phyloP scores from a whole-genome alignment of 1,140 invertebrate genomes.

The Bombus difficillimus region DNA sequence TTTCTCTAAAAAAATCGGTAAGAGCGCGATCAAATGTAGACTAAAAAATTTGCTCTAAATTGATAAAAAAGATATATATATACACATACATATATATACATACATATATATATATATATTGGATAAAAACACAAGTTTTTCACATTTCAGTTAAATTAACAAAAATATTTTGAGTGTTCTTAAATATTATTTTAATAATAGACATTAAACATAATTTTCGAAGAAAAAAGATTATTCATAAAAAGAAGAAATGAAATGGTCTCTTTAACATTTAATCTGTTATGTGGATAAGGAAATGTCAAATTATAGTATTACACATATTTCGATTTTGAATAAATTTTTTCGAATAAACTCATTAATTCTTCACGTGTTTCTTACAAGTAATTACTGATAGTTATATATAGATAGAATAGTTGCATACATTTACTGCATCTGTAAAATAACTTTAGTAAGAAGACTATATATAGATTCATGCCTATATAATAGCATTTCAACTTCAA shows the following conservation, averaged over 20 bases:
- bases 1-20: conserved; percentile 78
- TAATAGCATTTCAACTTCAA: conserved; percentile 27
- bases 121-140: conserved; percentile 13
- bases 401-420: conserved; percentile 47
- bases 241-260: conserved; percentile 26
- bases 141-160: conserved; percentile 42
- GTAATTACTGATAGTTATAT: conserved; percentile 32
- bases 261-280: conserved; percentile 28
- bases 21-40: conserved; percentile 67
- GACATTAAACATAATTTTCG: conserved; percentile 82
- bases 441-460: conserved; percentile 47
- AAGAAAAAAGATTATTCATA: conserved; percentile 49
- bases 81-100: neutral
- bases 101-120: conserved; percentile 3
- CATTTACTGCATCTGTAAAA: conserved; percentile 56
- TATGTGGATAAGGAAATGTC: conserved; percentile 42
- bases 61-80: conserved; percentile 44
- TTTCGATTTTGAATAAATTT: conserved; percentile 31
- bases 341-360: conserved; percentile 41
- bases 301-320: conserved; percentile 35
- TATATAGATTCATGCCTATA: conserved; percentile 50
- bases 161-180: conserved; percentile 38
- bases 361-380: conserved; percentile 44
- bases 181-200: conserved; percentile 15
- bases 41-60: conserved; percentile 45